These are phyloP conservation scores for Illadopsis cleaveri DNA, from an alignment of 2,113 vertebrate genomes.

Conservation along the genomic window DNA sequence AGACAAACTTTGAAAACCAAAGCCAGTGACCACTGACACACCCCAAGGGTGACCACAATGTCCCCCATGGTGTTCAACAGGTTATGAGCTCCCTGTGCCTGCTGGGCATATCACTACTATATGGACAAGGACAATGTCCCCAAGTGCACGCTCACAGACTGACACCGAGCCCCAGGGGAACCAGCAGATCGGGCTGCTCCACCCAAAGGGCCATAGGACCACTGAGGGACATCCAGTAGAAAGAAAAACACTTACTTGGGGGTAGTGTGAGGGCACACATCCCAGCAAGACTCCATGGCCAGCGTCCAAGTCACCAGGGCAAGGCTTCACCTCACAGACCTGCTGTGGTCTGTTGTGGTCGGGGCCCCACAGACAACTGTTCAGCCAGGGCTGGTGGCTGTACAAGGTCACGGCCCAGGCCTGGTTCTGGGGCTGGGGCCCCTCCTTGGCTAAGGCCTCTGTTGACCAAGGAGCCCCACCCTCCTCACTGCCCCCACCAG, in stretches of 20 bases:
- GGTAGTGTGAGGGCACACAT: background rate
- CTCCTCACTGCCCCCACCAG: background rate
- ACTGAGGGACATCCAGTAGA: background rate
- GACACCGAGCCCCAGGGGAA: background rate
- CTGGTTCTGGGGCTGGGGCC: too few species aligned
- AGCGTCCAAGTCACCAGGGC: background rate
- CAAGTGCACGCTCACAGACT: background rate
- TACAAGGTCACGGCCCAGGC: rapidly evolving
- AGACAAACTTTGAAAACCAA: background rate
- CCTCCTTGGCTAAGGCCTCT: too few species aligned
- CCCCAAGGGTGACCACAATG: too few species aligned
- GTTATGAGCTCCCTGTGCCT: background rate
- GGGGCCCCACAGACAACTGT: rapidly evolving
- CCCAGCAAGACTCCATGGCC: rapidly evolving
- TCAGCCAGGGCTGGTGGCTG: rapidly evolving
- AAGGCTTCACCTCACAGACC: background rate
- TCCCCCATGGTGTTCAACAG: background rate
- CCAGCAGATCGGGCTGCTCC: rapidly evolving
- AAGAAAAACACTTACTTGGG: background rate
- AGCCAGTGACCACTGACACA: background rate
- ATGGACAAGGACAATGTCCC: background rate
- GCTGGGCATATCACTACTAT: too few species aligned
- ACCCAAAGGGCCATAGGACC: background rate
- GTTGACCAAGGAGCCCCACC: too few species aligned
- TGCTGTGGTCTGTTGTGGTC: background rate